Percentiles rank a stretch among this genome's conserved stretches.
Evolutionary conservation across 2,797 vertebrate genomes (phyloP).

Genomic region (Rousettus madagascariensis): DNA sequence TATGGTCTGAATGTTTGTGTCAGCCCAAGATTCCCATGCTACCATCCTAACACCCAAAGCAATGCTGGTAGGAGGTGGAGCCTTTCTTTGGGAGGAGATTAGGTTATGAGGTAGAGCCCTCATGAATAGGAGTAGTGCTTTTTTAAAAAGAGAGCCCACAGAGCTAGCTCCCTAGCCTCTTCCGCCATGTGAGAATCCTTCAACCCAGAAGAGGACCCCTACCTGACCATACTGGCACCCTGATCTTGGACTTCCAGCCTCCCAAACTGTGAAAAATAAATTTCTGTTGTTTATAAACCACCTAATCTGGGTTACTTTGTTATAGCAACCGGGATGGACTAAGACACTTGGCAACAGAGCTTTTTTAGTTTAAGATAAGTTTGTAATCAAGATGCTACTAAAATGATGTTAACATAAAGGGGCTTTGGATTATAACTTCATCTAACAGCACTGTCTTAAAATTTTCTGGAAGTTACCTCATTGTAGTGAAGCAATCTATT

Average conservation of each 20-base stretch:
- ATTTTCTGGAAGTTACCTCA: background rate
- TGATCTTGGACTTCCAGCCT: background rate
- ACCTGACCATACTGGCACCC: background rate
- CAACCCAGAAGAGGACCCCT: background rate
- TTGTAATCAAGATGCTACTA: background rate
- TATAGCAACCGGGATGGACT: background rate
- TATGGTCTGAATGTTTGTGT: background rate
- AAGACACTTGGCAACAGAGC: background rate
- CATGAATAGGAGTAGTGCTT: background rate
- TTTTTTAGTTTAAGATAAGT: background rate
- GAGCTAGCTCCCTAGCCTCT: background rate
- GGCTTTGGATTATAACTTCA: background rate
- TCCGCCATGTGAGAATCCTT: background rate
- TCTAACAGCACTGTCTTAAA: background rate
- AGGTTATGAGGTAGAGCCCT: background rate
- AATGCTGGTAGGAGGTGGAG: background rate
- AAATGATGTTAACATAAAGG: background rate
- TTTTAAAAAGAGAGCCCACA: background rate
- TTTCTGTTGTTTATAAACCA: background rate
- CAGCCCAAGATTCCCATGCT: background rate
- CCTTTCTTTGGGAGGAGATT: background rate
- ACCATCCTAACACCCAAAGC: background rate
- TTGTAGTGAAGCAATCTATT: background rate
- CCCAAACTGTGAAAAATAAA: background rate
- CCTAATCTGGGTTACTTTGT: background rate